phyloP scores from a whole-genome alignment of 2,113 vertebrate genomes.

The Phrynosoma platyrhinos region DNA sequence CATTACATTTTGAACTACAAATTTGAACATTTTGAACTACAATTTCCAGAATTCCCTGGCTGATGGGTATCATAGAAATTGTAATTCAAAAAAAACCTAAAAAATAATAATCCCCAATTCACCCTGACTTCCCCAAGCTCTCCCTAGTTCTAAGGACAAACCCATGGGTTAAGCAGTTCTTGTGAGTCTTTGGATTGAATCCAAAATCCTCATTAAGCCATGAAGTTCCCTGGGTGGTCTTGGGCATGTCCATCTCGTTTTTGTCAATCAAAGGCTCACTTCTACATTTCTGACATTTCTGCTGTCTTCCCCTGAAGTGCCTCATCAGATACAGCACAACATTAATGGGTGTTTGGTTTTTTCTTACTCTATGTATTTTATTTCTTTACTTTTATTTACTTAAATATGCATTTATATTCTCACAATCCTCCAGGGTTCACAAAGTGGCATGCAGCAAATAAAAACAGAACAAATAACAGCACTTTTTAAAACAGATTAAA shows the following conservation, averaged over 20 bases:
- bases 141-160: neutral
- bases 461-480: too few species aligned
- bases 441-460: too few species aligned
- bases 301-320: neutral
- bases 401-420: too few species aligned
- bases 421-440: too few species aligned
- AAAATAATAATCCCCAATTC: too few species aligned
- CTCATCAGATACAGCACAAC: neutral
- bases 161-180: neutral
- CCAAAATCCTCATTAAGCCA: neutral
- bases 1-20: too few species aligned
- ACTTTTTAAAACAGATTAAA: too few species aligned
- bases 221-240: slow-evolving; percentile 1
- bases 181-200: neutral
- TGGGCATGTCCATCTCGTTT: slow-evolving; percentile 1
- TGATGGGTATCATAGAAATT: too few species aligned
- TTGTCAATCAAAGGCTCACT: neutral
- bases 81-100: too few species aligned
- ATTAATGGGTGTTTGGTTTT: neutral
- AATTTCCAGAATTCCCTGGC: too few species aligned
- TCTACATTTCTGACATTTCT: neutral
- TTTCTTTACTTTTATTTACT: too few species aligned
- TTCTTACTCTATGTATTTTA: neutral
- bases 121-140: neutral
- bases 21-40: too few species aligned